These are phyloP conservation scores for Hiodon alosoides DNA, from an alignment of 2,113 vertebrate genomes.

Conservation along the genomic window DNA sequence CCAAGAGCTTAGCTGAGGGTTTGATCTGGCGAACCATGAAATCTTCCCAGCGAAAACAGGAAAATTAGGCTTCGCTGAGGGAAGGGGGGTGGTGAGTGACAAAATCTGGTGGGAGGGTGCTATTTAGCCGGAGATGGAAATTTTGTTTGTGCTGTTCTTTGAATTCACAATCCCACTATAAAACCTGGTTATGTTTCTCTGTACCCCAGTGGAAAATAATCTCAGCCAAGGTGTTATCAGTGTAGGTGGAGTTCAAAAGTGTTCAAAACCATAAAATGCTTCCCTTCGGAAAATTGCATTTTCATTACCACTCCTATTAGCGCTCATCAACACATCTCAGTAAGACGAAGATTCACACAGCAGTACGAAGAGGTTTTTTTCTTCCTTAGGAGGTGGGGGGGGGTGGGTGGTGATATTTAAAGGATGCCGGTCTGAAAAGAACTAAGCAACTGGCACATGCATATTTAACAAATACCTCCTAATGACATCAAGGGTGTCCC, in stretches of 20 bases:
- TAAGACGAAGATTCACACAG: too few relatives aligned
- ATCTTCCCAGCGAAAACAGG: constrained; percentile 35
- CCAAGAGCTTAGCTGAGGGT: constrained; percentile 51
- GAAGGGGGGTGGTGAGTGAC: constrained; percentile 17
- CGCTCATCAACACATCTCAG: too few relatives aligned
- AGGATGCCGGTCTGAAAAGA: too few relatives aligned
- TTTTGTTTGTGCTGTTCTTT: constrained; percentile 48
- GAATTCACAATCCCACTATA: constrained; percentile 40
- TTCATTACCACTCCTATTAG: too few relatives aligned
- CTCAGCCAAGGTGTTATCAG: constrained; percentile 31
- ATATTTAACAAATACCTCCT: constrained; percentile 27
- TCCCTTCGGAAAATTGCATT: too few relatives aligned
- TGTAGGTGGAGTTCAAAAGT: constrained; percentile 1
- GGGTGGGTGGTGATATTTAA: too few relatives aligned
- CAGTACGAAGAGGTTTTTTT: too few relatives aligned
- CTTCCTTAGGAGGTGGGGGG: too few relatives aligned
- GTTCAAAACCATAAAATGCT: too few relatives aligned
- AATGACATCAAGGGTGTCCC: constrained; percentile 35
- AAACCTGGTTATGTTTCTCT: constrained; percentile 52
- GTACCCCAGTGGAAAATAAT: constrained; percentile 38
- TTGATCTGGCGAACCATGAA: constrained; percentile 57
- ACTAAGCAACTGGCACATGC: too few relatives aligned
- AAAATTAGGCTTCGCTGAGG: constrained; percentile 27
- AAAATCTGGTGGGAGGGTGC: constrained; percentile 23
- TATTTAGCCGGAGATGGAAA: constrained; percentile 52